Percentiles rank a stretch among this genome's conserved stretches.
Evolutionary conservation across 2,113 vertebrate genomes (phyloP).

Genomic region (Puffinus mauretanicus): DNA sequence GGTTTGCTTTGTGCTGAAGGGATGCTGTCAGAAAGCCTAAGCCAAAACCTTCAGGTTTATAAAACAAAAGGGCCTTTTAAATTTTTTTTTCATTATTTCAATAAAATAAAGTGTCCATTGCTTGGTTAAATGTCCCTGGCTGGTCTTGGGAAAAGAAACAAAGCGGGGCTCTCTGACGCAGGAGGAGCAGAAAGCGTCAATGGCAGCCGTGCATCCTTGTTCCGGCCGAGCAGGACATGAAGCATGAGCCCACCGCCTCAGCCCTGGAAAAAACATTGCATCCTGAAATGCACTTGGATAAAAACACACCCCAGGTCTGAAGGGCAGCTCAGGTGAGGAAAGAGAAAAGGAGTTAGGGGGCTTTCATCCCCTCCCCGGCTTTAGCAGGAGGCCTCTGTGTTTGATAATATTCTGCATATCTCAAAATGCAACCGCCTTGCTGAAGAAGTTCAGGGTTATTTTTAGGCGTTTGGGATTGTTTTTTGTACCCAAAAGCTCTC

Average conservation of each 20-base stretch:
- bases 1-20: background rate
- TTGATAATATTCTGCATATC: background rate
- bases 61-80: background rate
- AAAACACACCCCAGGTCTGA: background rate
- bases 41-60: background rate
- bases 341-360: background rate
- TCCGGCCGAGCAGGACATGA: background rate
- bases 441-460: background rate
- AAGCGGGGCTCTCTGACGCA: background rate
- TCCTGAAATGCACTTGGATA: background rate
- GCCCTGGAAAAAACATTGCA: background rate
- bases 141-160: conserved; percentile 1
- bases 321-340: background rate
- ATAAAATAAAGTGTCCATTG: background rate
- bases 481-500: background rate
- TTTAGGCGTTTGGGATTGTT: background rate
- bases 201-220: background rate
- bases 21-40: background rate
- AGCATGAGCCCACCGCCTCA: background rate
- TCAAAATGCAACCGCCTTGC: background rate
- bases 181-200: background rate
- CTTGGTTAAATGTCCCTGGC: background rate
- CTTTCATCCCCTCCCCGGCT: background rate
- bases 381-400: background rate
- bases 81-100: background rate